phyloP scores from a whole-genome alignment of 2,113 vertebrate genomes.

The Martes martes region DNA sequence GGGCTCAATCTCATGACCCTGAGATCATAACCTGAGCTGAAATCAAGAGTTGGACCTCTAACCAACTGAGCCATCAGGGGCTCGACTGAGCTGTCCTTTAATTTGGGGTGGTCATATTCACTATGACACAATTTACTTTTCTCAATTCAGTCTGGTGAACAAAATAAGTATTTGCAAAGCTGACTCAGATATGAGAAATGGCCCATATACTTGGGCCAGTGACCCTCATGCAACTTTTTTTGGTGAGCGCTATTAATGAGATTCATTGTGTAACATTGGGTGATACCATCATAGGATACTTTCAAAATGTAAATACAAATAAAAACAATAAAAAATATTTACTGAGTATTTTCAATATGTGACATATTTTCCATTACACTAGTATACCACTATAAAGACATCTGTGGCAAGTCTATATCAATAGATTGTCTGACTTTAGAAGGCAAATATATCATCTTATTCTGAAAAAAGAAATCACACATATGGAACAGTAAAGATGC shows the following conservation, averaged over 20 bases:
- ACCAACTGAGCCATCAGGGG: no score
- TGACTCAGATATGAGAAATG: not conserved
- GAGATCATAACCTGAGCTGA: not conserved
- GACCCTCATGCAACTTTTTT: not conserved
- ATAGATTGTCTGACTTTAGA: not conserved
- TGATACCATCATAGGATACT: not conserved
- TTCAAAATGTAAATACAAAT: not conserved
- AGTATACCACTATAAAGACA: not conserved
- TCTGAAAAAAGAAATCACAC: not conserved
- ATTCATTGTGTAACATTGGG: not conserved
- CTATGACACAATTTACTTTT: not conserved
- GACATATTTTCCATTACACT: not conserved
- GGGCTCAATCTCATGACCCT: not conserved
- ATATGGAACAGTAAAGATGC: not conserved
- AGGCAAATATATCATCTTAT: not conserved
- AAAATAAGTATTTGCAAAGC: not conserved
- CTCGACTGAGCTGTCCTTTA: not conserved
- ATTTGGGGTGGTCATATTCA: not conserved
- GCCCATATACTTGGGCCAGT: not conserved
- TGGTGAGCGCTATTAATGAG: not conserved
- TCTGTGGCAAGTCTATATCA: not conserved
- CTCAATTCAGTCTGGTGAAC: not conserved
- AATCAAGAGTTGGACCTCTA: not conserved
- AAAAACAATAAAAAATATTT: not conserved
- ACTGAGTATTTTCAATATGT: not conserved